Conservation (phyloP, 2,113 vertebrate species). For the Phalacrocorax pelagicus region DNA sequence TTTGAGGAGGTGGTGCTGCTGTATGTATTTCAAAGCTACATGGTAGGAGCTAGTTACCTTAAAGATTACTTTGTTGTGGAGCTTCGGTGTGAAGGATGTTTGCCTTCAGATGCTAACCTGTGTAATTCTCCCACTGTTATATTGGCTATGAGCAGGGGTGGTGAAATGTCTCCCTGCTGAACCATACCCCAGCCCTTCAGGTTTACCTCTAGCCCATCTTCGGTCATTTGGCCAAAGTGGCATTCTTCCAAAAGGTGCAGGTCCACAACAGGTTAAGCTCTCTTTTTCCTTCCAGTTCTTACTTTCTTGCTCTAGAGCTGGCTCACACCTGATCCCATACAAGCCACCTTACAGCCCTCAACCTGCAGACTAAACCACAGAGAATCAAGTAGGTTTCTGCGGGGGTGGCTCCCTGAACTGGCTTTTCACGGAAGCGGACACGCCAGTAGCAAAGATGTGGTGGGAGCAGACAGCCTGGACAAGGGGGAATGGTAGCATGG, state of each 20-base stretch:
- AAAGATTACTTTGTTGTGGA: background rate
- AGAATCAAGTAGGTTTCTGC: background rate
- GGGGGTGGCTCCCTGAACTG: background rate
- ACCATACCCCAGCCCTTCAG: background rate
- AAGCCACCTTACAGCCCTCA: background rate
- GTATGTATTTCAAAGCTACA: fast-evolving
- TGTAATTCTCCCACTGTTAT: background rate
- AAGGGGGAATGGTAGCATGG: background rate
- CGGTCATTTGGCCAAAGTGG: background rate
- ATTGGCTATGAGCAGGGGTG: background rate
- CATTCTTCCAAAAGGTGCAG: background rate
- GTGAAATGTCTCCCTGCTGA: background rate
- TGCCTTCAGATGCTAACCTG: background rate
- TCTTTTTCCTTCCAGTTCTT: background rate
- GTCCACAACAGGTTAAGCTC: background rate
- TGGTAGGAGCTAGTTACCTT: background rate
- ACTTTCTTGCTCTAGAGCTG: background rate
- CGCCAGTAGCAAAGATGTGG: background rate
- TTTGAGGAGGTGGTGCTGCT: background rate
- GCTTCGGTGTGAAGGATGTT: background rate
- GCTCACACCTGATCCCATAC: fast-evolving
- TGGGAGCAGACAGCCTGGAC: background rate
- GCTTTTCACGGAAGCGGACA: background rate
- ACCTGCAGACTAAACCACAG: background rate
- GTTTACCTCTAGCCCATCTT: background rate